Percentiles rank a stretch among this genome's conserved stretches.
These are phyloP conservation scores for Drepana falcataria DNA, from an alignment of 2,888 invertebrate genomes.

Conservation along the genomic window DNA sequence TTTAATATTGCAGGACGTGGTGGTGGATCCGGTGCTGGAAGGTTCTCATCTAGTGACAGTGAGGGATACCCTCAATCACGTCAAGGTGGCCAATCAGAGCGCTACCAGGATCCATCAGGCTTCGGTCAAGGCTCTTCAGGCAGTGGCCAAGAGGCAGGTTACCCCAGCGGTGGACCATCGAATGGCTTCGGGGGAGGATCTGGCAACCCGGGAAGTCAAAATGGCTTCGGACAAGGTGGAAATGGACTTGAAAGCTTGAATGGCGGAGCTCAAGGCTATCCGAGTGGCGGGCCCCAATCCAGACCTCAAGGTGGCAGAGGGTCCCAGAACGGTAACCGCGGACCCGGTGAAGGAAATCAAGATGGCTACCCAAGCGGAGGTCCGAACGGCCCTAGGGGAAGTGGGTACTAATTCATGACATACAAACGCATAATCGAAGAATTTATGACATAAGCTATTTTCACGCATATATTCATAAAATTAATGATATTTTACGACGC, in stretches of 20 bases:
- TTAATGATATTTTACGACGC: not conserved
- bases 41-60: constrained; percentile 30
- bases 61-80: constrained; percentile 28
- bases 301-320: not conserved
- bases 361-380: constrained; percentile 16
- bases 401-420: constrained; percentile 16
- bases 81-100: constrained; percentile 18
- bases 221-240: constrained; percentile 7
- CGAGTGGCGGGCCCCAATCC: not conserved
- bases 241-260: constrained; percentile 9
- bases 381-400: constrained; percentile 16
- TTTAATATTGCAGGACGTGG: constrained; percentile 15
- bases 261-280: constrained; percentile 3
- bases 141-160: constrained; percentile 24
- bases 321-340: not conserved
- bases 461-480: not conserved
- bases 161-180: constrained; percentile 35
- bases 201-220: constrained; percentile 11
- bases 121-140: constrained; percentile 20
- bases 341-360: constrained; percentile 4
- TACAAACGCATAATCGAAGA: not conserved
- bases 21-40: constrained; percentile 26
- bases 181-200: constrained; percentile 22
- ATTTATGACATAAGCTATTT: not conserved
- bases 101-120: constrained; percentile 25